Evolutionary conservation across 2,888 invertebrate genomes (phyloP).

Genomic region (Torymus aiolomorphi): DNA sequence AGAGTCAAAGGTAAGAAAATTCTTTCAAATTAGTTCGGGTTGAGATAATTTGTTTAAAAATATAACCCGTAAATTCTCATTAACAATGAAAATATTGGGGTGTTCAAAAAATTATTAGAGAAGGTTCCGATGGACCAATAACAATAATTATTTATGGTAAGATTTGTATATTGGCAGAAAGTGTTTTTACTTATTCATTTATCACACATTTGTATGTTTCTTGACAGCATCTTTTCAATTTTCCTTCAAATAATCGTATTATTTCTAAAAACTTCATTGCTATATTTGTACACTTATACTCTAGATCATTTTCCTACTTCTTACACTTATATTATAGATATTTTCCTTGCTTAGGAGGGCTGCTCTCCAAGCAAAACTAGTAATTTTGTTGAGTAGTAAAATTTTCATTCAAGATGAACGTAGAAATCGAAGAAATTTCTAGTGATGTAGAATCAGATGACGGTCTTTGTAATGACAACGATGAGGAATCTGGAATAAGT

Average conservation of each 20-base stretch:
- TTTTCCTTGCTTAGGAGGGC: constrained; percentile 1
- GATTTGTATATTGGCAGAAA: constrained; percentile 9
- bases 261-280: constrained; percentile 1
- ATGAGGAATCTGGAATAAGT: no score
- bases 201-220: neutral
- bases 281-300: neutral
- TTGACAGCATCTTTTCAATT: constrained; percentile 1
- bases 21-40: constrained; percentile 4
- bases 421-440: no score
- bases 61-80: neutral
- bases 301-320: constrained; percentile 6
- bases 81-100: constrained; percentile 7
- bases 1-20: no score
- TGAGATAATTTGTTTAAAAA: constrained; percentile 8
- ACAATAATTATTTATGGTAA: constrained; percentile 2
- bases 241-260: constrained; percentile 9
- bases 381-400: constrained; percentile 4
- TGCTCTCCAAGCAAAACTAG: neutral
- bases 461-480: constrained; percentile 2
- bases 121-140: constrained; percentile 11
- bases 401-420: constrained; percentile 11
- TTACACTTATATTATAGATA: constrained; percentile 1
- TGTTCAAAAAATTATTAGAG: constrained; percentile 2
- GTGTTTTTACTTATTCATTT: constrained; percentile 8
- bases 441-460: constrained; percentile 11